Base-by-base conservation (phyloP, 1,140 invertebrate genomes). In the Monochamus saltuarius region DNA sequence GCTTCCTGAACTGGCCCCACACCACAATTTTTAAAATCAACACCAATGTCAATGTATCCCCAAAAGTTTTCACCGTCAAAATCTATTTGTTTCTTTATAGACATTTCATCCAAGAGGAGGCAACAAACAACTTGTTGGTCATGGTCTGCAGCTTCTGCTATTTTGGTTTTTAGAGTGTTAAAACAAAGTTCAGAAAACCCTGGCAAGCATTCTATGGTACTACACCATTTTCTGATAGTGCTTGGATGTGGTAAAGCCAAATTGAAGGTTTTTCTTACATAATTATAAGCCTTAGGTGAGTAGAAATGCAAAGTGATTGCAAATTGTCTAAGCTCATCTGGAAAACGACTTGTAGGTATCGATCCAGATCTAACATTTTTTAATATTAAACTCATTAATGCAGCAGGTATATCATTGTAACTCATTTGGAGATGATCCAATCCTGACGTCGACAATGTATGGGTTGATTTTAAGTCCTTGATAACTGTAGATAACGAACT, bases 81-180 rank as follows among this genome's bases (percentile, higher is more conserved):
- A 8, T 43, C 39, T 11, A 56, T 29, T 43, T 56, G 53, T 39
- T 56, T 22, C 35, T 34, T 45, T 13, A 56, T 40, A n/a, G 37
- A 22, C 42, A 56, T 56, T 22, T 56, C 54, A 29, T 56, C 39
- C 14, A 56, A 35, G 9, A 56, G 11, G 13, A 56, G 42, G 35
- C 13, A 22, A 45, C 42, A 56, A 14, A 56, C 8, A 13, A 37
- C 14, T 54, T 38, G 7, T 19, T n/a, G 16, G 9, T 56, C 16
- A 22, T 43, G 38, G 2, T n/a, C 17, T 19, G 4, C 17, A 10
- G 17, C 22, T 17, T 22, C 43, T 11, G 16, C 16, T 13, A 46
- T 1, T 43, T 39, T 43, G 14, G 8, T 46, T 35, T 34, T 56
- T 29, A 45, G 45, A 17, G 11, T 36, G 13, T 45, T 35, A 43